Base-by-base conservation (phyloP, 2,888 invertebrate genomes). In the Dynastes maya region DNA sequence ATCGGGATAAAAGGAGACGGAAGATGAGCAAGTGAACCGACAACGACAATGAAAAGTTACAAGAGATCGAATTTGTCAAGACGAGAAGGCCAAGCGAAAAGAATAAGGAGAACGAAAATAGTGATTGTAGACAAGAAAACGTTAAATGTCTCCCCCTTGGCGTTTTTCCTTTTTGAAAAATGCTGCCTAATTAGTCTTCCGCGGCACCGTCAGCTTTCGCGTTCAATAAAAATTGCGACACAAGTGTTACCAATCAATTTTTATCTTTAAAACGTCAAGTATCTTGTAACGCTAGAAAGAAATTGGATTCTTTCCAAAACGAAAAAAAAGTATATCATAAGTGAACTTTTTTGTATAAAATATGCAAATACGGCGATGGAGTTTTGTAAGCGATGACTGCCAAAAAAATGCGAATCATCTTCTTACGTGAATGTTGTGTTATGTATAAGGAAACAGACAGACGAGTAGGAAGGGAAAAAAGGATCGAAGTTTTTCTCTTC, bases 401-500 rank as follows among this genome's bases (percentile, higher is more conserved):
- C 68, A 68, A 51, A 16, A 68, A 32, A 51, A 51, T 51, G 51
- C 16, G 51, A 51, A 68, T 68, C 51, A 53, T 68, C 55, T 16
- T 49, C 16, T 49, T 68, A 68, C 51, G 51, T 27, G 29, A 68
- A 68, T 68, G 68, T 22, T 58, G 22, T 58, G 16, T 27, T 58
- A 58, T 68, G 68, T 51, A 68, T 68, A 74, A 74, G 72, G 61
- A 16, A 45, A 45, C 45, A 45, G 6, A 53, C 58, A 61, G 72
- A 74, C 65, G 64, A 32, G 51, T 45, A 64, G 49, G 55, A 16
- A 58, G n/a, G 22, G 8, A 70, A 78, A 74, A 84, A 67, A 86
- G 87, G 87, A 88, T 88, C 88, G 88, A 88, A 89, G 85, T 88
- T 89, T 89, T 79, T 74, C 72, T 74, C 76, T 88, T 88, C 87